These are phyloP conservation scores for Lepidochitona cinerea DNA, from an alignment of 2,888 invertebrate genomes.

Conservation along the genomic window DNA sequence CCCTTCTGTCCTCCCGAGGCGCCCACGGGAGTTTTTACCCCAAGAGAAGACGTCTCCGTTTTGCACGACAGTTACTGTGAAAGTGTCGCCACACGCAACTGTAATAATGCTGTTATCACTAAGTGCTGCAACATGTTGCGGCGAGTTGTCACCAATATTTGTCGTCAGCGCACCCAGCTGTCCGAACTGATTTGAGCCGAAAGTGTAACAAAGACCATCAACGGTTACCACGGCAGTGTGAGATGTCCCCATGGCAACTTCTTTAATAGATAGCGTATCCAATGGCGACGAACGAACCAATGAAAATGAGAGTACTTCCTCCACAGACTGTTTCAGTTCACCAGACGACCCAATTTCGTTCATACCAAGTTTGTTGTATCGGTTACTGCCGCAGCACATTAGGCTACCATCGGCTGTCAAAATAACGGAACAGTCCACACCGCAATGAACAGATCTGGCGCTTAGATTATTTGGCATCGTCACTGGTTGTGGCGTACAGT, in stretches of 20 bases:
- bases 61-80: slow-evolving; percentile 62
- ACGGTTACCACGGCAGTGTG: slow-evolving; percentile 67
- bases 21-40: slow-evolving; percentile 67
- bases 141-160: slow-evolving; percentile 36
- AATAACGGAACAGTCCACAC: slow-evolving; percentile 67
- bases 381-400: slow-evolving; percentile 64
- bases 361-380: slow-evolving; percentile 67
- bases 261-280: slow-evolving; percentile 42
- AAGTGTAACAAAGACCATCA: slow-evolving; percentile 63
- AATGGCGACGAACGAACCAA: slow-evolving; percentile 54
- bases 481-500: slow-evolving; percentile 60
- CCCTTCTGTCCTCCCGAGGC: slow-evolving; percentile 58
- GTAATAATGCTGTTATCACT: slow-evolving; percentile 39
- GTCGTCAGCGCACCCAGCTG: slow-evolving; percentile 60
- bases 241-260: slow-evolving; percentile 66
- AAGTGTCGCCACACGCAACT: slow-evolving; percentile 69
- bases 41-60: slow-evolving; percentile 65
- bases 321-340: slow-evolving; percentile 41
- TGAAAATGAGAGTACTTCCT: slow-evolving; percentile 60
- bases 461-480: slow-evolving; percentile 50
- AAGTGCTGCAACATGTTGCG: slow-evolving; percentile 43
- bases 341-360: slow-evolving; percentile 48
- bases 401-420: slow-evolving; percentile 60
- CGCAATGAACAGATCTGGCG: slow-evolving; percentile 63
- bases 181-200: slow-evolving; percentile 69